phyloP scores from a whole-genome alignment of 2,113 vertebrate species.

The Myotis davidii region DNA sequence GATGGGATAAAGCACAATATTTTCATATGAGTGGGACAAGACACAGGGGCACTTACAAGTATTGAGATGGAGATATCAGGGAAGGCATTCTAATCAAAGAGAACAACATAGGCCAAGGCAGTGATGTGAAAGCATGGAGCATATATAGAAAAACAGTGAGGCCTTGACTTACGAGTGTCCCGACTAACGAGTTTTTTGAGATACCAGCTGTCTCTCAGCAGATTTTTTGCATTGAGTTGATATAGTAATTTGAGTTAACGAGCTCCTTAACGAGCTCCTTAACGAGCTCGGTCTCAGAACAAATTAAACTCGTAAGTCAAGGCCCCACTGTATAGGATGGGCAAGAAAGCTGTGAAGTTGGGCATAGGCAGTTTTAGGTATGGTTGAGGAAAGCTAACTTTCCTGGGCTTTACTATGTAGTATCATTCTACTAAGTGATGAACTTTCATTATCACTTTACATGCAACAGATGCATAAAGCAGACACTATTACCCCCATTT shows the following conservation, averaged over 20 bases:
- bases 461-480: background rate
- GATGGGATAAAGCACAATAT: background rate
- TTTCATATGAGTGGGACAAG: background rate
- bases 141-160: background rate
- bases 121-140: background rate
- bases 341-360: background rate
- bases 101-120: background rate
- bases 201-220: too few species aligned
- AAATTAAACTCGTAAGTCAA: too few species aligned
- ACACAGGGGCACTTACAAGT: background rate
- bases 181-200: too few species aligned
- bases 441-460: background rate
- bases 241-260: too few species aligned
- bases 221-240: too few species aligned
- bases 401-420: background rate
- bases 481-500: background rate
- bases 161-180: too few species aligned
- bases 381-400: background rate
- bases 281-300: too few species aligned
- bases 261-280: too few species aligned
- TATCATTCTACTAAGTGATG: background rate
- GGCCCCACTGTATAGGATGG: background rate
- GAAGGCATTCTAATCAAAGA: background rate
- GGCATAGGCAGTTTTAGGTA: background rate
- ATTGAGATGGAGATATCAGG: background rate